These are phyloP conservation scores for Geotrypetes seraphini DNA, from an alignment of 2,797 vertebrate genomes.

Conservation along the genomic window DNA sequence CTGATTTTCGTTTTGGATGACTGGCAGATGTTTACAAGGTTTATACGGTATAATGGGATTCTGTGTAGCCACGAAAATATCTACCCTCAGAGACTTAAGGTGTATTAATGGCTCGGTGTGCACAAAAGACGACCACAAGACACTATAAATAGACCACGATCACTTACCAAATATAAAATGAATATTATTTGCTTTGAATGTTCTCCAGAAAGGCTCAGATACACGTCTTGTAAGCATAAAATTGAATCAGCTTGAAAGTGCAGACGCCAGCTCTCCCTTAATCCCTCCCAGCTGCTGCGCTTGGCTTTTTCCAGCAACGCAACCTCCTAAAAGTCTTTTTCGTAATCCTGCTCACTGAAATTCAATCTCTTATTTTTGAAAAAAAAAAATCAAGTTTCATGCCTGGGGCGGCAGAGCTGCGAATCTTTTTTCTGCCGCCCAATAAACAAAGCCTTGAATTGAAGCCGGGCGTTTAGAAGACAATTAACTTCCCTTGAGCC, in stretches of 20 bases:
- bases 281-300: constrained; percentile 60
- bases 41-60: too few species aligned
- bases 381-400: constrained; percentile 35
- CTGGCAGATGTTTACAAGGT: too few species aligned
- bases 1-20: too few species aligned
- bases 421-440: constrained; percentile 26
- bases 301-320: constrained; percentile 45
- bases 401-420: constrained; percentile 31
- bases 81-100: neutral
- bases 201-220: constrained; percentile 43
- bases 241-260: constrained; percentile 49
- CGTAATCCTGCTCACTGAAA: constrained; percentile 57
- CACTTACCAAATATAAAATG: constrained; percentile 42
- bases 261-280: constrained; percentile 48
- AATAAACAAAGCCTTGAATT: constrained; percentile 51
- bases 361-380: constrained; percentile 47
- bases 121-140: constrained; percentile 18
- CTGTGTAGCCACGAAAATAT: too few species aligned
- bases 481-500: constrained; percentile 37
- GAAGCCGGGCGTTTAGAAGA: constrained; percentile 40
- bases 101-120: too few species aligned
- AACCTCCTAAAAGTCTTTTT: constrained; percentile 46
- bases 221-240: constrained; percentile 47
- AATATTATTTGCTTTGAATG: constrained; percentile 47
- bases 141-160: constrained; percentile 45